A percentile compares a stretch with the other conserved stretches of the same genome.
These are phyloP conservation scores for Actinia equina DNA, from an alignment of 64 coral and sea anemone genomes.

Conservation along the genomic window DNA sequence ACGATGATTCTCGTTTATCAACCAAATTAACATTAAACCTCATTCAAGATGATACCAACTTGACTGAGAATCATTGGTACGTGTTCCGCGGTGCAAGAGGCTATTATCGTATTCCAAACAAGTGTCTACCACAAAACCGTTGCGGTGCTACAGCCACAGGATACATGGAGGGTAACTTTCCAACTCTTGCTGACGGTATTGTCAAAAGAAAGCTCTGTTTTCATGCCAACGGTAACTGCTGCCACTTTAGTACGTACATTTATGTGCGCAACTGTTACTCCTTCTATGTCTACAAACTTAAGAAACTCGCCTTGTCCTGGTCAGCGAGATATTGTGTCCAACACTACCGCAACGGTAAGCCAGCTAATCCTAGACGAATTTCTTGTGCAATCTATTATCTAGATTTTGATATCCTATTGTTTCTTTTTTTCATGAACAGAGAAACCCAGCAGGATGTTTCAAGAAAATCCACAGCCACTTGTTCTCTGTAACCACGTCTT, in stretches of 20 bases:
- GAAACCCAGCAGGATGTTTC: background rate
- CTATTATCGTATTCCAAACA: background rate
- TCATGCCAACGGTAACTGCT: slow-evolving; percentile 27
- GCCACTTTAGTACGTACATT: background rate
- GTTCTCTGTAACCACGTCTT: background rate
- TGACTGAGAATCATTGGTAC: slow-evolving; percentile 15
- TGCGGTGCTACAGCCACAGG: slow-evolving; percentile 37
- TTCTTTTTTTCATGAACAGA: background rate
- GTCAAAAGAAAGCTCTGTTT: slow-evolving; percentile 43
- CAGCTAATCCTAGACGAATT: background rate
- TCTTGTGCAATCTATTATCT: background rate
- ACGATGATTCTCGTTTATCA: slow-evolving; percentile 12
- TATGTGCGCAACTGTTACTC: slow-evolving; percentile 50
- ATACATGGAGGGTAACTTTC: slow-evolving; percentile 30
- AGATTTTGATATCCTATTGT: background rate
- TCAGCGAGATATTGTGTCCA: slow-evolving; percentile 1
- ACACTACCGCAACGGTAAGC: slow-evolving; percentile 2
- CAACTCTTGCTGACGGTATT: slow-evolving; percentile 31
- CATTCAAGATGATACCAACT: background rate
- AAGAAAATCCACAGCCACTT: background rate
- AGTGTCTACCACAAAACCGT: background rate
- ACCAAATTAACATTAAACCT: background rate
- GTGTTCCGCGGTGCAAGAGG: background rate
- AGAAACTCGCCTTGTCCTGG: slow-evolving; percentile 11
- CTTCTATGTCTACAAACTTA: slow-evolving; percentile 58